Conservation (phyloP, 2,888 invertebrate genomes). For the Muscina levida region DNA sequence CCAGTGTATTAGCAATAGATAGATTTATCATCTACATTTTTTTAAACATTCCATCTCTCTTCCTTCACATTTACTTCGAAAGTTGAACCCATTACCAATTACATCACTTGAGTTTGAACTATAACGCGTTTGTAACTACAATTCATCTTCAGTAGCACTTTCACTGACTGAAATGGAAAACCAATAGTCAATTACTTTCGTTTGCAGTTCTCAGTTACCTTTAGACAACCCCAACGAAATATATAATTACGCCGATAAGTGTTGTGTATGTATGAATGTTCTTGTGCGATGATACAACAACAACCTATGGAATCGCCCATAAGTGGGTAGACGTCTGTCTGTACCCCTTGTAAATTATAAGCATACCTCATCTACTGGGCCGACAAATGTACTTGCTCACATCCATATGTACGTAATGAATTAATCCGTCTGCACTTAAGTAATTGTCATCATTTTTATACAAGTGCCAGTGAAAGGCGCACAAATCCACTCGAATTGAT, state of each 20-base stretch:
- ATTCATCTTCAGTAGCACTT: conserved; percentile 10
- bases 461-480: conserved; percentile 33
- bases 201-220: neutral
- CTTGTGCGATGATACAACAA: neutral
- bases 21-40: too few species aligned
- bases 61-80: too few species aligned
- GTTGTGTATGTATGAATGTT: neutral
- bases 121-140: too few species aligned
- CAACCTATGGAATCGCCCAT: neutral
- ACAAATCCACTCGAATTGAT: neutral
- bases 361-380: neutral
- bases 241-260: neutral
- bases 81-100: too few species aligned
- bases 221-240: too few species aligned
- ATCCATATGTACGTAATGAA: neutral
- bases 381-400: too few species aligned
- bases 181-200: neutral
- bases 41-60: too few species aligned
- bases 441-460: conserved; percentile 29
- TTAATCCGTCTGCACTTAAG: conserved; percentile 11
- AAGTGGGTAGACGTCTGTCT: neutral
- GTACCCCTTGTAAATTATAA: neutral
- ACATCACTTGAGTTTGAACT: too few species aligned
- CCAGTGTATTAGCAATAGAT: too few species aligned
- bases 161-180: neutral